Conservation (phyloP, 2,113 vertebrate genomes). For the Oncorhynchus kisutch region DNA sequence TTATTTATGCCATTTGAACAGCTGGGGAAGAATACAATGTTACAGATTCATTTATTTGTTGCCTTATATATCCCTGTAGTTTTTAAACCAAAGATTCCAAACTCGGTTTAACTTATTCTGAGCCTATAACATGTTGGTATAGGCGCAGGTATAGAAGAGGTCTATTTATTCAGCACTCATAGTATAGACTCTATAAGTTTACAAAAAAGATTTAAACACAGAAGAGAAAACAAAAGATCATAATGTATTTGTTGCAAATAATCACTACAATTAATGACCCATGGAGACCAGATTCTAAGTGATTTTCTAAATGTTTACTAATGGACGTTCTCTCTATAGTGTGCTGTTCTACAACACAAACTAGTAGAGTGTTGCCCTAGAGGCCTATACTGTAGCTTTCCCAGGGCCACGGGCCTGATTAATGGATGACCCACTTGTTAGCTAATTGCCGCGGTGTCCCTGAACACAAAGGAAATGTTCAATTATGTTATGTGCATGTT, state of each 20-base stretch:
- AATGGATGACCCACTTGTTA: conserved; percentile 78
- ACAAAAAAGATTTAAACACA: conserved; percentile 4
- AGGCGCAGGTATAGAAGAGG: not conserved
- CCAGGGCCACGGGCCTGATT: conserved; percentile 63
- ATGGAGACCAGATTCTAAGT: conserved; percentile 61
- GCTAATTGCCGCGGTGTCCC: conserved; percentile 80
- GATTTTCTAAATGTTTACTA: conserved; percentile 75
- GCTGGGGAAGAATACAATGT: conserved; percentile 31
- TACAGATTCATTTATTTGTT: conserved; percentile 28
- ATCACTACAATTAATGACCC: conserved; percentile 63
- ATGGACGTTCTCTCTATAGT: conserved; percentile 61
- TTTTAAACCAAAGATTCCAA: conserved; percentile 27
- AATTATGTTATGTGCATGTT: conserved; percentile 73
- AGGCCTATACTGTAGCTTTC: conserved; percentile 71
- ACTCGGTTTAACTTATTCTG: conserved; percentile 33
- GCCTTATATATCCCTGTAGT: conserved; percentile 6
- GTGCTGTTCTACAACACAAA: conserved; percentile 67
- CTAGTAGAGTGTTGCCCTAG: conserved; percentile 75
- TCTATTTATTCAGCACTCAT: conserved; percentile 22
- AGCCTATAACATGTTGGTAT: not conserved
- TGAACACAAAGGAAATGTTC: conserved; percentile 81
- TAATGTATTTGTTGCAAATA: conserved; percentile 62
- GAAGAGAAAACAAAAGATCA: conserved; percentile 41
- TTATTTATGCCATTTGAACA: conserved; percentile 59
- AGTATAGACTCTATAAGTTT: not conserved